Percentiles rank a stretch among this genome's conserved stretches.
Conservation (phyloP, 2,113 vertebrate genomes). For the Casuarius casuarius region DNA sequence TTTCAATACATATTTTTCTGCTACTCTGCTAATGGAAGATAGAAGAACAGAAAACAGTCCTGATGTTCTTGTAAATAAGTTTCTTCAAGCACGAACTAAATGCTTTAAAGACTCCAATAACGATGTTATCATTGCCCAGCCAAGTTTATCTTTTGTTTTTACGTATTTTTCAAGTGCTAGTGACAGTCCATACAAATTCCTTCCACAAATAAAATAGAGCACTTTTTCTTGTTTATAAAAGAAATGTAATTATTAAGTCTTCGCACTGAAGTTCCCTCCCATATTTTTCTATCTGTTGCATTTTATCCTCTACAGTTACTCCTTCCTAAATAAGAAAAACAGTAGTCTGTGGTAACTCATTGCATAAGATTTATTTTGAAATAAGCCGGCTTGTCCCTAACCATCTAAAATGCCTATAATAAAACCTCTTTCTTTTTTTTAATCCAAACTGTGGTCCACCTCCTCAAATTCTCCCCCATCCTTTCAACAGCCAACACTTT, state of each 20-base stretch:
- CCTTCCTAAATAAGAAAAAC: not conserved
- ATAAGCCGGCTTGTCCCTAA: not conserved
- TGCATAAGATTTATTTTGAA: not conserved
- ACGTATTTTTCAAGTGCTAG: not conserved
- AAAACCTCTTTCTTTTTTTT: not conserved
- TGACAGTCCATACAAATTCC: not conserved
- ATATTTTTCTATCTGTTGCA: not conserved
- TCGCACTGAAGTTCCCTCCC: not conserved
- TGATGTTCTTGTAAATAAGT: not conserved
- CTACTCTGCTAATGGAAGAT: not conserved
- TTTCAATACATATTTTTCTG: not conserved
- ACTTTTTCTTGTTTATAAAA: not conserved
- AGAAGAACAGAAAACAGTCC: not conserved
- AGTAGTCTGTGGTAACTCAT: not conserved
- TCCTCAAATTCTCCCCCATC: not conserved
- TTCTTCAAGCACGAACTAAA: not conserved
- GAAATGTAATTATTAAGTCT: not conserved
- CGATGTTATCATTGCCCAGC: not conserved
- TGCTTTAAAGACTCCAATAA: not conserved
- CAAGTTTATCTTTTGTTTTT: slow-evolving; percentile 23
- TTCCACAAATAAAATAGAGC: not conserved
- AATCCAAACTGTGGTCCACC: not conserved
- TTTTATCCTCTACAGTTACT: not conserved
- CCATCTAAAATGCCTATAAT: not conserved
- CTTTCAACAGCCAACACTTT: not conserved